Conservation (phyloP, 1,140 invertebrate species). For the Lineus longissimus region DNA sequence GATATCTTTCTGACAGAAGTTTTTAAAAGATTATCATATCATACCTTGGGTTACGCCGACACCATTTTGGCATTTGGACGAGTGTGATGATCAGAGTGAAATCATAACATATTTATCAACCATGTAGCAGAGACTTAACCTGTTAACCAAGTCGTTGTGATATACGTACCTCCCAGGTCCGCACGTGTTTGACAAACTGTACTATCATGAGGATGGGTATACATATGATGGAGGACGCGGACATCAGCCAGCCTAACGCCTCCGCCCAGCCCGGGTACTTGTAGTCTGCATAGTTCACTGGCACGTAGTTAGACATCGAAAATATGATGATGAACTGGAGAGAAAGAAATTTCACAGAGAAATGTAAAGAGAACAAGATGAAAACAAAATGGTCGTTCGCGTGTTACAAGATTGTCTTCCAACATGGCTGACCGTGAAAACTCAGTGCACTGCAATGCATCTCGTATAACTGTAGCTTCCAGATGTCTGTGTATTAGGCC, state of each 20-base stretch:
- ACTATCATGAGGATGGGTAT: slow-evolving; percentile 30
- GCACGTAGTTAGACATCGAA: slow-evolving; percentile 72
- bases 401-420: slow-evolving; percentile 62
- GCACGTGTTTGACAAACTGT: slow-evolving; percentile 13
- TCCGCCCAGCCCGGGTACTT: slow-evolving; percentile 34
- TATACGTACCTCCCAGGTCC: too few species aligned
- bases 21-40: too few species aligned
- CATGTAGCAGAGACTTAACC: too few species aligned
- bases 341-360: neutral
- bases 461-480: too few species aligned
- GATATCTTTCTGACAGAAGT: too few species aligned
- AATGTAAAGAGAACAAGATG: neutral
- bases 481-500: too few species aligned
- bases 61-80: too few species aligned
- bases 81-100: too few species aligned
- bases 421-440: slow-evolving; percentile 69
- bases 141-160: too few species aligned
- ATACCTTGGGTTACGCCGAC: too few species aligned
- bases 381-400: slow-evolving; percentile 24
- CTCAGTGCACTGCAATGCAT: too few species aligned
- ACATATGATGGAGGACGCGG: slow-evolving; percentile 33
- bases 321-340: slow-evolving; percentile 79
- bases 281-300: slow-evolving; percentile 41
- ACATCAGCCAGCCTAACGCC: slow-evolving; percentile 27
- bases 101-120: too few species aligned